phyloP scores from a whole-genome alignment of 2,113 vertebrate species.

The Phrynosoma platyrhinos region DNA sequence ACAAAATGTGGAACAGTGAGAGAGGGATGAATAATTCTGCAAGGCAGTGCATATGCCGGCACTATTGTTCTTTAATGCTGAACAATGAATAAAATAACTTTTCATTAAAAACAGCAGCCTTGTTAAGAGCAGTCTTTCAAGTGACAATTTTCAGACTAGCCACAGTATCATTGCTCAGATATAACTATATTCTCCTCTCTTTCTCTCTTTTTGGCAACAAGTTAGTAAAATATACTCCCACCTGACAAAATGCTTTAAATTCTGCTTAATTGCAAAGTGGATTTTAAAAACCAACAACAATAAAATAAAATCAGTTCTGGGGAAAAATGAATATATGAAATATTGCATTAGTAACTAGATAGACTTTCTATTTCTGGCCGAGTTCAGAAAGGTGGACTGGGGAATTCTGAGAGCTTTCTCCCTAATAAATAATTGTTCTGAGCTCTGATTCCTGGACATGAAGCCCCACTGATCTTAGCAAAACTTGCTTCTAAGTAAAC shows the following conservation, averaged over 20 bases:
- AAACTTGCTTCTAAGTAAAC: not conserved
- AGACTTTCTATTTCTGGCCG: constrained; percentile 2
- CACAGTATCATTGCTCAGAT: constrained; percentile 55
- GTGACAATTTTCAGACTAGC: constrained; percentile 42
- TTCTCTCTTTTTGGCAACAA: constrained; percentile 60
- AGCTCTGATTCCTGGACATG: no score
- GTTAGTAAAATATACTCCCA: constrained; percentile 62
- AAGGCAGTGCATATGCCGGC: not conserved
- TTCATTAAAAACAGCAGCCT: not conserved
- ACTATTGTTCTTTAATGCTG: not conserved
- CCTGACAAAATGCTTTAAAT: constrained; percentile 54
- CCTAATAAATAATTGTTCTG: no score
- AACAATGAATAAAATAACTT: not conserved
- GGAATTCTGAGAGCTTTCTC: no score
- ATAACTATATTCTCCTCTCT: constrained; percentile 65
- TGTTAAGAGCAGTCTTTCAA: not conserved
- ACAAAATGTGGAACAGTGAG: no score
- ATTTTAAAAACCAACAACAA: constrained; percentile 40
- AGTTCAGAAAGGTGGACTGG: no score
- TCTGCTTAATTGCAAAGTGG: constrained; percentile 51
- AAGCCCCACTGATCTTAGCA: not conserved
- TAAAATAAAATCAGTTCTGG: constrained; percentile 41
- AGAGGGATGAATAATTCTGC: no score
- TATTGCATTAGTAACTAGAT: constrained; percentile 20
- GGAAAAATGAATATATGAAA: constrained; percentile 35